Evolutionary conservation across 2,888 invertebrate species (phyloP).

Genomic region (Drosophila koepferae): DNA sequence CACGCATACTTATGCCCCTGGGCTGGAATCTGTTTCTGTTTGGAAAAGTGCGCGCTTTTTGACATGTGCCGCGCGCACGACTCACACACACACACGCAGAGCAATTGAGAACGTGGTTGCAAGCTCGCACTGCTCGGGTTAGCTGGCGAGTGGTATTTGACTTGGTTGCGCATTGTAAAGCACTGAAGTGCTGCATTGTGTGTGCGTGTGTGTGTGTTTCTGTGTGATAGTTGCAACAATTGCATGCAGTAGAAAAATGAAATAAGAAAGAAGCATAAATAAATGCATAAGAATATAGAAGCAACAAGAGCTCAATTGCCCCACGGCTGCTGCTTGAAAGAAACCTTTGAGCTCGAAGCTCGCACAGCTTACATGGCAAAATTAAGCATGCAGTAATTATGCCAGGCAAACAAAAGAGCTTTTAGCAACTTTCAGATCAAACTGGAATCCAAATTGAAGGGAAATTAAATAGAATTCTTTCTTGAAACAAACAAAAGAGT

Average conservation of each 20-base stretch:
- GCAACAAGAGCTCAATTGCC: conserved; percentile 47
- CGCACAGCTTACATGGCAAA: neutral
- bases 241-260: conserved; percentile 8
- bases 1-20: conserved; percentile 22
- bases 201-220: neutral
- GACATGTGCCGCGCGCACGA: conserved; percentile 78
- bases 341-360: conserved; percentile 33
- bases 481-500: neutral
- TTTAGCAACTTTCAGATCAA: no score
- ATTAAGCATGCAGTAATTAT: neutral
- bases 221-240: conserved; percentile 56
- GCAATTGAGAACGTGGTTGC: conserved; percentile 27
- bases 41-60: conserved; percentile 66
- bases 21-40: conserved; percentile 57
- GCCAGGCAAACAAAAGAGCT: neutral
- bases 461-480: no score
- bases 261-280: neutral
- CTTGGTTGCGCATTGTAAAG: conserved; percentile 48
- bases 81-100: conserved; percentile 24
- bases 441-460: no score
- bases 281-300: conserved; percentile 12
- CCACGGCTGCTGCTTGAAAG: conserved; percentile 48
- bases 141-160: conserved; percentile 37
- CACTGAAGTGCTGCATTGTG: conserved; percentile 38
- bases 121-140: conserved; percentile 4